phyloP scores from a whole-genome alignment of 2,888 invertebrate genomes.

The Malacosoma neustria region DNA sequence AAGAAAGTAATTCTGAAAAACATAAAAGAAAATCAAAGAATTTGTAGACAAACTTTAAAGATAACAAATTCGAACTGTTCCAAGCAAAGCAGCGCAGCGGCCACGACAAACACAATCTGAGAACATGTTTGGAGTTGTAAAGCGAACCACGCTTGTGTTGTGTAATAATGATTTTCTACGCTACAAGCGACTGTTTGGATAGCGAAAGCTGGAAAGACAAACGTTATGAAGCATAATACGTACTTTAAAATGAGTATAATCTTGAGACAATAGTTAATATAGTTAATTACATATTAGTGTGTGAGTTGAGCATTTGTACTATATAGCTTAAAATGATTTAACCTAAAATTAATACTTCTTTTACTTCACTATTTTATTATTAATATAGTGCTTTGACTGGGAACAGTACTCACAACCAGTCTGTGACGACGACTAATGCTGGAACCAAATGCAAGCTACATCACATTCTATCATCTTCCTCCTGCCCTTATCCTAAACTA shows the following conservation, averaged over 20 bases:
- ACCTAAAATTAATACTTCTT: neutral
- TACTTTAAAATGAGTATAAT: too few relatives aligned
- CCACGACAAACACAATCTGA: conserved; percentile 9
- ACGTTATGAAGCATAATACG: conserved; percentile 24
- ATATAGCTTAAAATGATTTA: too few relatives aligned
- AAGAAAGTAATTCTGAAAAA: neutral
- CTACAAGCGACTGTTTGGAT: conserved; percentile 28
- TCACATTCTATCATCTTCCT: too few relatives aligned
- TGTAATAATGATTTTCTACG: conserved; percentile 48
- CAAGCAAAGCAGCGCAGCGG: conserved; percentile 31
- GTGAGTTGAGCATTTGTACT: too few relatives aligned
- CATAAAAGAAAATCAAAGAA: neutral
- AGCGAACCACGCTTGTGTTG: conserved; percentile 34
- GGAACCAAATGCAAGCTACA: too few relatives aligned
- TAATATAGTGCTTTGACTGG: neutral
- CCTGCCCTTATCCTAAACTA: too few relatives aligned
- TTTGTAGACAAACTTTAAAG: conserved; percentile 25
- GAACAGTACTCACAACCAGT: too few relatives aligned
- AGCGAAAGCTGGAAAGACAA: conserved; percentile 24
- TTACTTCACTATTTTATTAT: neutral
- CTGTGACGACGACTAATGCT: too few relatives aligned
- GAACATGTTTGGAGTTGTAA: conserved; percentile 38
- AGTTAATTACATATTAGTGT: too few relatives aligned
- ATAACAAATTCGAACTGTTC: conserved; percentile 30
- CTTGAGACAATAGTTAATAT: too few relatives aligned